phyloP scores from a whole-genome alignment of 2,888 invertebrate genomes.

The Pristionchus mayeri region DNA sequence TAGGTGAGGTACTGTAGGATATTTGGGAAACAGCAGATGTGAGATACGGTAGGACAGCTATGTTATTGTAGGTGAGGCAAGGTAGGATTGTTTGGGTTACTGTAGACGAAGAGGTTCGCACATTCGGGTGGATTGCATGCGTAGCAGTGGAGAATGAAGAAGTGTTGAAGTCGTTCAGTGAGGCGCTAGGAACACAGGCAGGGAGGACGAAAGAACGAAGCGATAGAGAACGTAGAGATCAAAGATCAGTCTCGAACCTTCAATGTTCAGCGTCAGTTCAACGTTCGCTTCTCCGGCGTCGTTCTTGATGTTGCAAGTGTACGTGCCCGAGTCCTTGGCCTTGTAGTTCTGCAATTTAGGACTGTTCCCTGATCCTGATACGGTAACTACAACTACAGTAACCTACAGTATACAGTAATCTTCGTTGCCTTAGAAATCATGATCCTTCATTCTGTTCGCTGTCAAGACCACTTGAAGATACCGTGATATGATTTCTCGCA shows the following conservation, averaged over 20 bases:
- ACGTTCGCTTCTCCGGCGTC: conserved; percentile 96
- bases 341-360: conserved; percentile 75
- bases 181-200: not conserved
- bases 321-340: conserved; percentile 83
- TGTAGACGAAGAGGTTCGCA: not conserved
- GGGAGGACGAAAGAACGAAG: not conserved
- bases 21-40: too few species aligned
- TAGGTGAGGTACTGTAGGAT: not conserved
- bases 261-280: conserved; percentile 96
- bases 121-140: not conserved
- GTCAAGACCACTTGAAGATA: too few species aligned
- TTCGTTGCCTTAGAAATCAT: too few species aligned
- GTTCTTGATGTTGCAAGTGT: conserved; percentile 98
- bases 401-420: too few species aligned
- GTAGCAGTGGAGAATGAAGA: conserved; percentile 13
- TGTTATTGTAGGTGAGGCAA: too few species aligned
- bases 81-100: not conserved
- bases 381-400: too few species aligned
- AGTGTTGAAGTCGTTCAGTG: not conserved
- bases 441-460: too few species aligned
- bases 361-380: too few species aligned
- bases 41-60: too few species aligned
- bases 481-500: too few species aligned
- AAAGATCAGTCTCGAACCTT: conserved; percentile 84
- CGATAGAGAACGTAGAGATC: not conserved